Conservation (phyloP, 1,140 invertebrate species). For the Psilanteris sp. region DNA sequence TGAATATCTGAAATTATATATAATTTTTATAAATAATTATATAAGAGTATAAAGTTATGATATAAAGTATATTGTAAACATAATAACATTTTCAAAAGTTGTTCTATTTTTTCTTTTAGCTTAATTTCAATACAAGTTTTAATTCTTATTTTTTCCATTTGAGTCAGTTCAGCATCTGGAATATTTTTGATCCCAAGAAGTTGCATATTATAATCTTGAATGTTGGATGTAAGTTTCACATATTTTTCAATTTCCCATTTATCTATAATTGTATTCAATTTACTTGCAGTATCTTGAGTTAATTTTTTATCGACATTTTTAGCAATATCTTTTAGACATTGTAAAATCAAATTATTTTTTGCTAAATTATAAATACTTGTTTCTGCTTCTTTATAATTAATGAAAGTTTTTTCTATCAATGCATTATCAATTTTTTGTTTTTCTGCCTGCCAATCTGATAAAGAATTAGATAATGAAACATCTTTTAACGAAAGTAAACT, state of each 20-base stretch:
- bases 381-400: conserved; percentile 32
- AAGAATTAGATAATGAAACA: conserved; percentile 45
- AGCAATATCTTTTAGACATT: conserved; percentile 26
- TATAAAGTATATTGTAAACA: neutral
- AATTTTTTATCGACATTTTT: conserved; percentile 29
- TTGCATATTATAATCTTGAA: conserved; percentile 5
- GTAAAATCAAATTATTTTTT: conserved; percentile 31
- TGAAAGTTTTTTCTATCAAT: conserved; percentile 17
- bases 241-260: conserved; percentile 44
- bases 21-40: neutral
- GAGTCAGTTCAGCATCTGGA: conserved; percentile 19
- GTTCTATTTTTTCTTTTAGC: conserved; percentile 12
- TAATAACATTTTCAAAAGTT: conserved; percentile 30
- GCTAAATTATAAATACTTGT: conserved; percentile 15
- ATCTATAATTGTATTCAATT: conserved; percentile 24
- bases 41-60: no score
- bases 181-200: conserved; percentile 41
- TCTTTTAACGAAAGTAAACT: conserved; percentile 26
- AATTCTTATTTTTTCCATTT: conserved; percentile 34
- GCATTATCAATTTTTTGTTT: conserved; percentile 39
- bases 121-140: conserved; percentile 26
- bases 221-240: conserved; percentile 4
- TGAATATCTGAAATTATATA: conserved; percentile 31
- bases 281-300: conserved; percentile 17
- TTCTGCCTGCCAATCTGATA: conserved; percentile 3